These are phyloP conservation scores for Ictalurus punctatus DNA, from an alignment of 2,113 vertebrate genomes.

Conservation along the genomic window DNA sequence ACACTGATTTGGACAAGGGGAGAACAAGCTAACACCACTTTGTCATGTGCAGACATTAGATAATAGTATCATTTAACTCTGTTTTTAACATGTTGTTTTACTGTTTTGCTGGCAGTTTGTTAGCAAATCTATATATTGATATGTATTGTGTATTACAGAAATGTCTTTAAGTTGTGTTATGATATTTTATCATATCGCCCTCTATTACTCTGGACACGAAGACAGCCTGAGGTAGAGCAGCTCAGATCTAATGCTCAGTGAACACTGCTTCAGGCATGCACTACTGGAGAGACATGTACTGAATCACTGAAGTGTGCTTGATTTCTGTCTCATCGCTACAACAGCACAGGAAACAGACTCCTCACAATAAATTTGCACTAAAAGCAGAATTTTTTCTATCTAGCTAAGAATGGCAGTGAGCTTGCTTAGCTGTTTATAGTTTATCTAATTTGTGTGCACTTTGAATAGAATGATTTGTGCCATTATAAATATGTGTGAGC, in stretches of 20 bases:
- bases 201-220: conserved; percentile 14
- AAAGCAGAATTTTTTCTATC: not conserved
- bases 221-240: conserved; percentile 13
- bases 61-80: not conserved
- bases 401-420: not conserved
- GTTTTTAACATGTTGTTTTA: not conserved
- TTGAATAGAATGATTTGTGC: not conserved
- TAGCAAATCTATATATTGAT: not conserved
- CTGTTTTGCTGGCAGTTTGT: conserved; percentile 1
- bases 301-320: conserved; percentile 25
- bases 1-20: not conserved
- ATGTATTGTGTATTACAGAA: not conserved
- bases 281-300: conserved; percentile 11
- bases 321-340: conserved; percentile 27
- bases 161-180: not conserved
- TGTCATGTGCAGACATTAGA: not conserved
- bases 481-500: not conserved
- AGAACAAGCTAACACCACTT: not conserved
- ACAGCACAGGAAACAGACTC: conserved; percentile 3
- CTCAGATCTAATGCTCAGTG: conserved; percentile 8
- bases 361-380: not conserved
- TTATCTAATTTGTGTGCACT: not conserved
- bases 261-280: conserved; percentile 26
- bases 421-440: not conserved
- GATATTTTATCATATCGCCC: not conserved